Evolutionary conservation across 1,140 invertebrate species (phyloP).

Genomic region (Rhopalosiphum maidis): DNA sequence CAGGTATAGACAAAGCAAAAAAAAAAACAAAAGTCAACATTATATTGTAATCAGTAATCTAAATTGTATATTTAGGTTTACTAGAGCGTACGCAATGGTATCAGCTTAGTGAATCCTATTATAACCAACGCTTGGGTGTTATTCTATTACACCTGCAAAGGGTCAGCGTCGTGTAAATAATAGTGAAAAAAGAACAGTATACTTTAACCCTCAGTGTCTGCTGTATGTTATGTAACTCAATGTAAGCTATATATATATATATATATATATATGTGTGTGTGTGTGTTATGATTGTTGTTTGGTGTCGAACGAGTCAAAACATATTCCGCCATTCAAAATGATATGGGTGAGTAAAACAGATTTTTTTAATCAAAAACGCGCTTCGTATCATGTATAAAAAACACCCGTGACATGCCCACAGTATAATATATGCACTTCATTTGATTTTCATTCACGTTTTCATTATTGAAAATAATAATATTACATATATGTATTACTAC

Average conservation of each 20-base stretch:
- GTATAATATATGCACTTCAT: neutral
- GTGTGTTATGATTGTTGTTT: neutral
- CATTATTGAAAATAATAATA: neutral
- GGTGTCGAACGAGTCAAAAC: constrained; percentile 22
- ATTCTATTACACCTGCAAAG: constrained; percentile 57
- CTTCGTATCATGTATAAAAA: neutral
- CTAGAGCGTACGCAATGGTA: constrained; percentile 55
- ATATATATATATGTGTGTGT: no score
- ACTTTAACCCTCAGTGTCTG: constrained; percentile 19
- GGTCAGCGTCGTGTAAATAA: constrained; percentile 43
- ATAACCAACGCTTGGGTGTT: constrained; percentile 53
- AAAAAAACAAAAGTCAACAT: constrained; percentile 31
- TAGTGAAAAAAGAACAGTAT: constrained; percentile 38
- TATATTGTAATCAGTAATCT: constrained; percentile 55
- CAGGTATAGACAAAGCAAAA: neutral
- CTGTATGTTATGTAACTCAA: constrained; percentile 32
- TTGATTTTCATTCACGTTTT: neutral
- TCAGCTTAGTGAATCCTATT: constrained; percentile 56
- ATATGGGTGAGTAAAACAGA: constrained; percentile 38
- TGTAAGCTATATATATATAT: neutral
- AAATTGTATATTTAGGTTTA: constrained; percentile 56
- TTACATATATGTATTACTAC: neutral
- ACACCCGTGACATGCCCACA: neutral
- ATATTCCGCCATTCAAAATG: constrained; percentile 25
- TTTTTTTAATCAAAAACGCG: no score